These are phyloP conservation scores for Caenorhabditis doughertyi DNA, from an alignment of 2,888 invertebrate genomes.

Conservation along the genomic window DNA sequence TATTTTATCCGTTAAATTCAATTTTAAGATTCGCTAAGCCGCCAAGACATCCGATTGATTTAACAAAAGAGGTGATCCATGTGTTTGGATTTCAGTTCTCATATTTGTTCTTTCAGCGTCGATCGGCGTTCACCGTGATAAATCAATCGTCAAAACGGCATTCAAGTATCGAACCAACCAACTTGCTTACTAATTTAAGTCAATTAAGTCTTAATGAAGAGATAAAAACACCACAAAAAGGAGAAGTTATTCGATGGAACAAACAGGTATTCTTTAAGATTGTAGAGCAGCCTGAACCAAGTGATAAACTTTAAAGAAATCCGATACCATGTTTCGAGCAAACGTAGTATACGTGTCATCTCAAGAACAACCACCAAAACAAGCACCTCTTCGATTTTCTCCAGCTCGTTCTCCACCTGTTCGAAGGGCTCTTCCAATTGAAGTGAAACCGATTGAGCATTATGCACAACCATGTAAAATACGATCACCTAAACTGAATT, in stretches of 20 bases:
- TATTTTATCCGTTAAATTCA: background rate
- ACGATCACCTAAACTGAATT: constrained; percentile 50
- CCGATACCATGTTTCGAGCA: constrained; percentile 62
- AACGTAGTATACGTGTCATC: constrained; percentile 57
- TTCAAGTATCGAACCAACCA: constrained; percentile 35
- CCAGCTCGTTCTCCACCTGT: constrained; percentile 60
- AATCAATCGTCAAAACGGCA: constrained; percentile 49
- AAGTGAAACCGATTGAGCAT: constrained; percentile 27
- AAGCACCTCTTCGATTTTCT: constrained; percentile 39
- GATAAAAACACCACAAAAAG: constrained; percentile 37
- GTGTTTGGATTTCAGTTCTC: background rate
- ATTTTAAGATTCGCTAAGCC: constrained; percentile 51
- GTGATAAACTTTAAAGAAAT: constrained; percentile 35
- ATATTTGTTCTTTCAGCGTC: constrained; percentile 35
- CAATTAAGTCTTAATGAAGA: constrained; percentile 52
- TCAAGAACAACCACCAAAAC: constrained; percentile 27
- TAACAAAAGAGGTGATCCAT: constrained; percentile 40
- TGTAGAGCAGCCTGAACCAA: background rate
- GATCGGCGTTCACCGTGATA: constrained; percentile 56
- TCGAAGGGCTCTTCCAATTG: constrained; percentile 39
- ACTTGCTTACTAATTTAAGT: constrained; percentile 23
- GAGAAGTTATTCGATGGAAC: constrained; percentile 48
- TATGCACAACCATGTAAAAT: constrained; percentile 55
- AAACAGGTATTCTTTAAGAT: constrained; percentile 16
- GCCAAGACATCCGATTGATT: constrained; percentile 58